Conservation (phyloP, 2,113 vertebrate species). For the Anser brachyrhynchus region DNA sequence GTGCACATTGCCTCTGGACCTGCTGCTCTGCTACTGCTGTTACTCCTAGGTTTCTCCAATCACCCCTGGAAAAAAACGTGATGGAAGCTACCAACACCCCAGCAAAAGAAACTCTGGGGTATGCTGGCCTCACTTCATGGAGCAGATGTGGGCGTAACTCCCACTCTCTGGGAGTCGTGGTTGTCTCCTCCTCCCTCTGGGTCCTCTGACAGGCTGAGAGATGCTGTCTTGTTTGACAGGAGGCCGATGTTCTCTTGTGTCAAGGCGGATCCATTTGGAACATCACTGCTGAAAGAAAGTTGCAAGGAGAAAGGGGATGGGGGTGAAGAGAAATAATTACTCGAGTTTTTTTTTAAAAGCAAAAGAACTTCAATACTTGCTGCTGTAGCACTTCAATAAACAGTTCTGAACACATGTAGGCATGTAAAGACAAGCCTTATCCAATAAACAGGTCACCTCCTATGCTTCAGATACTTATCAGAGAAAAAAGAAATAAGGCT, state of each 20-base stretch:
- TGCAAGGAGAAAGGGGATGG: neutral
- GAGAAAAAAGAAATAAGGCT: neutral
- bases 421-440: neutral
- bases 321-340: neutral
- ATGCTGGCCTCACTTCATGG: slow-evolving; percentile 63
- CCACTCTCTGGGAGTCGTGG: slow-evolving; percentile 87
- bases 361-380: neutral
- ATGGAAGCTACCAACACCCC: slow-evolving; percentile 36
- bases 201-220: slow-evolving; percentile 88
- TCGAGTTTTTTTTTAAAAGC: neutral
- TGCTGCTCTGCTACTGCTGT: slow-evolving; percentile 69
- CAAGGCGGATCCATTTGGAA: slow-evolving; percentile 90
- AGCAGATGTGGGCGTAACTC: slow-evolving; percentile 85
- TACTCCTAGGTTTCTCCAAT: slow-evolving; percentile 67
- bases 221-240: slow-evolving; percentile 87
- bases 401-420: neutral
- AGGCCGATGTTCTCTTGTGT: slow-evolving; percentile 88
- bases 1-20: slow-evolving; percentile 79
- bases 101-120: slow-evolving; percentile 31
- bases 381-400: neutral
- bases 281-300: slow-evolving; percentile 78
- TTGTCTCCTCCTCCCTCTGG: slow-evolving; percentile 78
- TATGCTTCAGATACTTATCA: neutral
- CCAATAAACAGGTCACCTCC: neutral
- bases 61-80: slow-evolving; percentile 19